A percentile compares a stretch with the other conserved stretches of the same genome.
Evolutionary conservation across 2,888 invertebrate species (phyloP).

Genomic region (Antheraea assamensis): DNA sequence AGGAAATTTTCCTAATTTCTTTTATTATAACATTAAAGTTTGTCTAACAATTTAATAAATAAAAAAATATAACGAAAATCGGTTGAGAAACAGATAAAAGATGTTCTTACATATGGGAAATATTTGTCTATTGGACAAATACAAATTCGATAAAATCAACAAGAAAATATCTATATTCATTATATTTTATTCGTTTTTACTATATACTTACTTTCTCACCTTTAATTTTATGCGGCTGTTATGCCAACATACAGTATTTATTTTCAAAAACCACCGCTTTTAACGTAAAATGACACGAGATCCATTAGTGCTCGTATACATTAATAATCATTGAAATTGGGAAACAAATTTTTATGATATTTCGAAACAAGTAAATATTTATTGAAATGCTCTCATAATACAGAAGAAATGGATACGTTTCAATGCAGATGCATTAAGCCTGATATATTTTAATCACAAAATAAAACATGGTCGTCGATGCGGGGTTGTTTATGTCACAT

Average conservation of each 20-base stretch:
- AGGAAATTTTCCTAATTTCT: too few species aligned
- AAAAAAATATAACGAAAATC: too few species aligned
- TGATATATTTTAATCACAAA: conserved; percentile 6
- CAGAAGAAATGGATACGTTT: conserved; percentile 3
- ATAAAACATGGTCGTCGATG: background rate
- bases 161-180: too few species aligned
- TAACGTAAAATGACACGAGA: background rate
- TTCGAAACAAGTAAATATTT: conserved; percentile 11
- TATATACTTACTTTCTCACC: too few species aligned
- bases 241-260: background rate
- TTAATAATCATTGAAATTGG: background rate
- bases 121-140: too few species aligned
- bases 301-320: background rate
- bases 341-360: background rate
- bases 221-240: too few species aligned
- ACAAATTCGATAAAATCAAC: too few species aligned
- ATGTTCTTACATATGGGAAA: too few species aligned
- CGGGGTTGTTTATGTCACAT: background rate
- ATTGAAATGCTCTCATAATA: background rate
- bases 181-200: too few species aligned
- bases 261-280: background rate
- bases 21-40: too few species aligned
- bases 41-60: too few species aligned
- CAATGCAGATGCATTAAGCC: conserved; percentile 2
- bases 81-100: too few species aligned